Evolutionary conservation across 2,113 vertebrate genomes (phyloP), one percentile per base, ranked within the genome.

Genomic region (Daboia siamensis): DNA sequence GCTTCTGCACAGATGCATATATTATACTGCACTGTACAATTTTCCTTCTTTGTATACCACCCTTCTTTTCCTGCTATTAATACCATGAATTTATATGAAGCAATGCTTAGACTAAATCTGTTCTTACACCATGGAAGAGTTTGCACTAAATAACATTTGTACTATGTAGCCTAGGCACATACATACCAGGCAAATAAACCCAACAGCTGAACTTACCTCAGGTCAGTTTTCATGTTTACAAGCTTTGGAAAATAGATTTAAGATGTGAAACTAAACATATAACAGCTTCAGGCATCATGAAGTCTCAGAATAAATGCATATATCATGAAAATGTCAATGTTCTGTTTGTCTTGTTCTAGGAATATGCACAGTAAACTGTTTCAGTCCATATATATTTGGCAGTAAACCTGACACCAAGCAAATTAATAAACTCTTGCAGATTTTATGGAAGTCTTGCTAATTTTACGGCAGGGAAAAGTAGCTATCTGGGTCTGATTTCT

Each of bases 131-230:
- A 55, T 86, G 54, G 88, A 85, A 13, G 51, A 90, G 29, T 23
- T 48, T 69, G 10, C 15, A 26, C 24, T 6, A 2, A 23, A 51
- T 91, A 89, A 54, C 10, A 48, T 15, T 90, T 44, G 56, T 91
- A 93, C 11, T 33, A 91, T 54, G 90, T 91, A n/a, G 6, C 39
- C 95, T 92, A 69, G 17, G 86, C 91, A 92, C 88, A 69, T 7
- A 5, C 24, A 91, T 87, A 87, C 95, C 92, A 23, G 93, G 94
- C 74, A 86, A 94, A 94, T 95, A 91, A 92, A 94, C 92, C 91
- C 0, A 0, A 92, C 92, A 86, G 88, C 0, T 0, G 94, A 94
- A 24, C 84, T 94, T 80, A 92, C 92, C 54, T 5, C 0, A 0
- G 69, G 91, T 54, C 86, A 48, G 5, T 15, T 33, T 74, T 84